phyloP scores from a whole-genome alignment of 2,797 vertebrate species.

The Amniataba percoides region DNA sequence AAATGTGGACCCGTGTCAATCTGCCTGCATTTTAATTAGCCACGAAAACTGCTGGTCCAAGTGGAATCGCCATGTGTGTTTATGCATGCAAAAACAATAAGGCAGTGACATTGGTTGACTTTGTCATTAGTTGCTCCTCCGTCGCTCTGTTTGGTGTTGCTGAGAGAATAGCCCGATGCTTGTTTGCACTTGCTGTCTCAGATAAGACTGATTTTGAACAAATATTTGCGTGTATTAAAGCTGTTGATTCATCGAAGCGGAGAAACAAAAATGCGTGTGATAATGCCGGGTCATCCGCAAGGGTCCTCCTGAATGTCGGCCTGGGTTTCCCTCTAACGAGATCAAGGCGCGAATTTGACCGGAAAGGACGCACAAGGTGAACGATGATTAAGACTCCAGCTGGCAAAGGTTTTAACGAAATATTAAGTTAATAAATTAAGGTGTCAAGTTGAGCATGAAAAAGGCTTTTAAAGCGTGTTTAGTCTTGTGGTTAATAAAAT shows the following conservation, averaged over 20 bases:
- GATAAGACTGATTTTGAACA: conserved; percentile 55
- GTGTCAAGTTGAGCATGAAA: conserved; percentile 24
- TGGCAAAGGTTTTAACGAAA: conserved; percentile 21
- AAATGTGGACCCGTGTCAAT: conserved; percentile 71
- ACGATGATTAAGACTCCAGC: conserved; percentile 42
- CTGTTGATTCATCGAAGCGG: conserved; percentile 38
- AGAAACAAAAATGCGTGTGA: neutral
- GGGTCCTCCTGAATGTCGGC: conserved; percentile 53
- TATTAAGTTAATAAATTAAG: conserved; percentile 19
- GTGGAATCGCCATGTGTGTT: conserved; percentile 66
- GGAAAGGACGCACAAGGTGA: conserved; percentile 63
- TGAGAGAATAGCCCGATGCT: conserved; percentile 4
- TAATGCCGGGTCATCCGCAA: conserved; percentile 27
- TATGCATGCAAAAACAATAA: conserved; percentile 72
- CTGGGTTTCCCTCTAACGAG: conserved; percentile 41
- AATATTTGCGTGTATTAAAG: conserved; percentile 57
- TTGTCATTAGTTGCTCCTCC: conserved; percentile 68
- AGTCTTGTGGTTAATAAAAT: conserved; percentile 12
- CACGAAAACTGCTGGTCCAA: conserved; percentile 74
- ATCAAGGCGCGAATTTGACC: conserved; percentile 64
- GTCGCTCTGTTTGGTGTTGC: conserved; percentile 36
- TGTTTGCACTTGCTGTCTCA: conserved; percentile 52
- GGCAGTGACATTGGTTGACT: conserved; percentile 75
- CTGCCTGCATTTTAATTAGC: conserved; percentile 75
- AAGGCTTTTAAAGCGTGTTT: conserved; percentile 1